Conservation (phyloP, 2,888 invertebrate genomes). For the Chymomyza fuscimana region DNA sequence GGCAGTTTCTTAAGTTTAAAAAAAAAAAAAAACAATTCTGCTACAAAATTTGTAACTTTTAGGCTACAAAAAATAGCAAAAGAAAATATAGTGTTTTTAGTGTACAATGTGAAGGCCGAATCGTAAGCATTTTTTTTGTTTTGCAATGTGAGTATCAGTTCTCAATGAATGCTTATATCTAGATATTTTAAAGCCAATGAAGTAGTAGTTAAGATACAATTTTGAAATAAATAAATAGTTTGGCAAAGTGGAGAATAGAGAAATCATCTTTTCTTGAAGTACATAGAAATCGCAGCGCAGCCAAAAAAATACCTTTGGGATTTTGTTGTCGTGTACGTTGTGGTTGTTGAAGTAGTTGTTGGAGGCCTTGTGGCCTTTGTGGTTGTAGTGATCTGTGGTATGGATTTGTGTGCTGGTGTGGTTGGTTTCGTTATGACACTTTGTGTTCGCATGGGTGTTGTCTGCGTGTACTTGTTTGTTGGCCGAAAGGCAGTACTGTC, state of each 20-base stretch:
- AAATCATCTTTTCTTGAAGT: background rate
- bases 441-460: constrained; percentile 68
- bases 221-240: background rate
- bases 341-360: constrained; percentile 33
- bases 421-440: constrained; percentile 27
- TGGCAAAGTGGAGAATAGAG: background rate
- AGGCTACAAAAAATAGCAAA: background rate
- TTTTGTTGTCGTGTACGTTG: constrained; percentile 44
- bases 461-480: constrained; percentile 60
- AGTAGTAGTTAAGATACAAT: background rate
- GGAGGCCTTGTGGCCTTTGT: constrained; percentile 58
- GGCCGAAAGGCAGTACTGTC: constrained; percentile 24
- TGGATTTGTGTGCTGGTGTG: constrained; percentile 73
- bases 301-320: background rate
- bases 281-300: background rate
- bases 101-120: constrained; percentile 26
- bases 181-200: constrained; percentile 26
- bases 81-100: background rate
- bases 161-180: constrained; percentile 14
- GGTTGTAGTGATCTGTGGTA: constrained; percentile 75
- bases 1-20: background rate
- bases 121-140: constrained; percentile 10
- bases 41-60: background rate
- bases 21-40: background rate
- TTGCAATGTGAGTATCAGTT: constrained; percentile 13